Evolutionary conservation across 2,113 vertebrate genomes (phyloP), one percentile per base, ranked within the genome.

Genomic region (Entelurus aequoreus): DNA sequence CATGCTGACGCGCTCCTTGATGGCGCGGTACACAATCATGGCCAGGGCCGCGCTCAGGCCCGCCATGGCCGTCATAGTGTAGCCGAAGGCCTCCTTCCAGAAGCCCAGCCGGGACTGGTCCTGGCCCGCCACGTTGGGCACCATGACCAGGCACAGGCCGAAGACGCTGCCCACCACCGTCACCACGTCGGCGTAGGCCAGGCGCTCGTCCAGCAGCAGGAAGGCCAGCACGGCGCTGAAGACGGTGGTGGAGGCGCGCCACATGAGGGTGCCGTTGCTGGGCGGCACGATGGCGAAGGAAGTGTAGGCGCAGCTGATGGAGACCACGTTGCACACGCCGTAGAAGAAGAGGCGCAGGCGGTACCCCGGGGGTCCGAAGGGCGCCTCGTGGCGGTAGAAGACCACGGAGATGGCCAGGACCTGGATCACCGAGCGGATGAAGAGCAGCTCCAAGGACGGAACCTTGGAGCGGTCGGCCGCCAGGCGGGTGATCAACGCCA

Each of bases 71-170:
- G 95, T 98, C 96, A 98, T 98, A 36, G 94, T 97, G 10, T 98
- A 98, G 54, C 95, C 97, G 79, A 99, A 99, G 44, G 94, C 94
- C 88, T 98, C 95, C 80, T 98, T 99, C 96, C 96, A 99, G 76
- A 93, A 92, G 65, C 90, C 90, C 81, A 98, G 79, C 68, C 90
- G 82, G 54, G 95, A 94, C 75, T 94, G 92, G 48, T 96, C 93
- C 76, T 98, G 93, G 52, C 93, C 92, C 0, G 89, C 88, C 8
- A 98, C 93, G 63, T 98, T 98, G 53, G 97, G 94, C 64, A 98
- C 93, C 95, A 97, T 96, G 72, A 98, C 93, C 66, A 98, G 91
- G 69, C 95, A 99, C 63, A 98, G 91, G 0, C 97, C 95, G 8
- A 96, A 91, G 64, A 98, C 89, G 0, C 95, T 98, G 66, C 94